Percentiles rank a stretch among this genome's conserved stretches.
Conservation (phyloP, 2,113 vertebrate species). For the Ancistrus triradiatus region DNA sequence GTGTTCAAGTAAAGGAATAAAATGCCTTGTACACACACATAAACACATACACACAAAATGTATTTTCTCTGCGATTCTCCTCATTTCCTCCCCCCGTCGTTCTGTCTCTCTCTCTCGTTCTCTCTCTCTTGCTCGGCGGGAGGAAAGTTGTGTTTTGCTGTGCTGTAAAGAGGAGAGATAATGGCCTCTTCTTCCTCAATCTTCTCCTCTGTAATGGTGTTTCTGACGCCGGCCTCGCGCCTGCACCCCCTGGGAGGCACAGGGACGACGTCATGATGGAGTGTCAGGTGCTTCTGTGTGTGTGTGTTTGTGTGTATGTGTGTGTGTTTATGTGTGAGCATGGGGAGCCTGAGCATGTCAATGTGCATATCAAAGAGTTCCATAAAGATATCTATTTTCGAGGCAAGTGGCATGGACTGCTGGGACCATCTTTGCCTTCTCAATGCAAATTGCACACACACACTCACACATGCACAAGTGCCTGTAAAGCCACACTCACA, state of each 20-base stretch:
- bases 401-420: constrained; percentile 44
- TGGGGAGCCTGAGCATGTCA: constrained; percentile 56
- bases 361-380: constrained; percentile 70
- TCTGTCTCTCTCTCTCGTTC: background rate
- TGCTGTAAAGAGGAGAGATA: constrained; percentile 59
- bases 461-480: constrained; percentile 26
- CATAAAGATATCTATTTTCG: constrained; percentile 65
- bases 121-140: constrained; percentile 45
- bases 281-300: constrained; percentile 71
- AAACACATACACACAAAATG: constrained; percentile 20
- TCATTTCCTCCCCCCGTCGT: no score
- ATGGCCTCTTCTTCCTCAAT: constrained; percentile 75
- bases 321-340: constrained; percentile 31
- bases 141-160: constrained; percentile 43
- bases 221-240: constrained; percentile 58
- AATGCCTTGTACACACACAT: constrained; percentile 1
- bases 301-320: constrained; percentile 25
- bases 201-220: constrained; percentile 75
- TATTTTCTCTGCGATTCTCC: constrained; percentile 9
- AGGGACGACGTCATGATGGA: constrained; percentile 73
- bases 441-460: constrained; percentile 45
- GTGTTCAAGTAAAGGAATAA: constrained; percentile 10
- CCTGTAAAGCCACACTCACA: no score
- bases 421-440: constrained; percentile 46
- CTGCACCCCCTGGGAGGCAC: constrained; percentile 53